Base-by-base conservation (phyloP, 2,888 invertebrate genomes). In the Abrostola tripartita region DNA sequence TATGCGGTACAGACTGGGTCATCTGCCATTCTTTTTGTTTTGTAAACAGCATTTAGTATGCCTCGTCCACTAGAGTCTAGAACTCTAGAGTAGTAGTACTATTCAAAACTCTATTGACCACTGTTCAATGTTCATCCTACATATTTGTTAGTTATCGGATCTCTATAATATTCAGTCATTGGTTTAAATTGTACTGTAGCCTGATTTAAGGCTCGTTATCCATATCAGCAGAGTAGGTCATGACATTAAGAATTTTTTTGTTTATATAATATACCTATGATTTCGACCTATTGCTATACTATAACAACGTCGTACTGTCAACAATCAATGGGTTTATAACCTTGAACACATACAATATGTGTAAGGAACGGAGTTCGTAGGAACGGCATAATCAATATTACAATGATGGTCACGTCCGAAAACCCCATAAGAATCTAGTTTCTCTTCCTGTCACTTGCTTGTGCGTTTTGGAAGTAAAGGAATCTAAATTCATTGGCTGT, bases 401-500 rank as follows among this genome's bases (percentile, higher is more conserved):
- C 24, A 47, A 47, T 47, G 44, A 24, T 24, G 44, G 44, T 36
- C 53, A 61, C 41, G 50, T 57, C 50, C 37, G 37, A 38, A 41
- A 54, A 40, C 10, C 12, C 24, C 14, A 44, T 52, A 42, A 5
- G 38, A 51, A 47, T 51, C 55, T 6, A 41, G 36, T 49, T 51
- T 61, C 58, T 55, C 55, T 60, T 47, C 41, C 58, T 53, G 7
- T 14, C 41, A 47, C 9, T 9, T 47, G 24, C 44, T n/a, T 24
- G 51, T 44, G 10, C 47, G 12, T 36, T 50, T 35, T 58, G 38
- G 24, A 37, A 47, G 37, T 47, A 37, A 14, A 9, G 9, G 14
- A 47, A 47, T 47, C 44, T 47, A 47, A 49, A 50, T 14, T 51
- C 51, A 56, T 47, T 42, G 9, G 51, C 53, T 61, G 50, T 67